A percentile compares a stretch with the other conserved stretches of the same genome.
Conservation (phyloP, 1,140 invertebrate genomes). For the Drosophila setifemur region DNA sequence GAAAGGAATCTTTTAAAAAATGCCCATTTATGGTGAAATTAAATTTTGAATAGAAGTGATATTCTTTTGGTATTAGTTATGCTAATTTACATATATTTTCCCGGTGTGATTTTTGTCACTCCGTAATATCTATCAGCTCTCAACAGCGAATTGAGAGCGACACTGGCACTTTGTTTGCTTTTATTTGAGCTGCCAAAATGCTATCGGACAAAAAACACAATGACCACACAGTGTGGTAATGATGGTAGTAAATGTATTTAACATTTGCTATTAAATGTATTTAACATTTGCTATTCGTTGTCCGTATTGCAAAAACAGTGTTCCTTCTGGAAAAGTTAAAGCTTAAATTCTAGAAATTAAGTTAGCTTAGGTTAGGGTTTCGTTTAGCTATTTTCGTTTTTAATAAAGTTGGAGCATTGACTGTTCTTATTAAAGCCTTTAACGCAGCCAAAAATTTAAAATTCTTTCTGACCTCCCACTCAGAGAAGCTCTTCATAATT, state of each 20-base stretch:
- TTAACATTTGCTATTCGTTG: too few species aligned
- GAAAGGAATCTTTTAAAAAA: slow-evolving; percentile 3
- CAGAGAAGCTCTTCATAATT: slow-evolving; percentile 42
- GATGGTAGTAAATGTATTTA: too few species aligned
- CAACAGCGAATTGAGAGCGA: slow-evolving; percentile 13
- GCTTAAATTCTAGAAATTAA: too few species aligned
- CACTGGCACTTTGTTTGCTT: slow-evolving; percentile 6
- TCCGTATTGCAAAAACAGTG: too few species aligned
- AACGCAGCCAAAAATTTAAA: slow-evolving; percentile 8
- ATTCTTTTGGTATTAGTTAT: slow-evolving; percentile 5
- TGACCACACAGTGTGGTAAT: too few species aligned
- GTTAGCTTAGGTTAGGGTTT: too few species aligned
- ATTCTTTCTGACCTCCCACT: not conserved
- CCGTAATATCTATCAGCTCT: not conserved
- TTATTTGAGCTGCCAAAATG: not conserved
- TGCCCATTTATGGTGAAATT: not conserved
- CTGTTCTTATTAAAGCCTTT: slow-evolving; percentile 31
- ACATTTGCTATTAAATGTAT: too few species aligned
- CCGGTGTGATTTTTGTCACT: too few species aligned
- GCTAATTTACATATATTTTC: slow-evolving; percentile 25
- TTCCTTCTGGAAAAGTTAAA: too few species aligned
- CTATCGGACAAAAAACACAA: too few species aligned
- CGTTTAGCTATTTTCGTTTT: too few species aligned
- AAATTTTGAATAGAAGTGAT: not conserved
- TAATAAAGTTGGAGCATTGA: too few species aligned